These are phyloP conservation scores for Dolichomitus sp. DNA, from an alignment of 2,888 invertebrate species.

Conservation along the genomic window DNA sequence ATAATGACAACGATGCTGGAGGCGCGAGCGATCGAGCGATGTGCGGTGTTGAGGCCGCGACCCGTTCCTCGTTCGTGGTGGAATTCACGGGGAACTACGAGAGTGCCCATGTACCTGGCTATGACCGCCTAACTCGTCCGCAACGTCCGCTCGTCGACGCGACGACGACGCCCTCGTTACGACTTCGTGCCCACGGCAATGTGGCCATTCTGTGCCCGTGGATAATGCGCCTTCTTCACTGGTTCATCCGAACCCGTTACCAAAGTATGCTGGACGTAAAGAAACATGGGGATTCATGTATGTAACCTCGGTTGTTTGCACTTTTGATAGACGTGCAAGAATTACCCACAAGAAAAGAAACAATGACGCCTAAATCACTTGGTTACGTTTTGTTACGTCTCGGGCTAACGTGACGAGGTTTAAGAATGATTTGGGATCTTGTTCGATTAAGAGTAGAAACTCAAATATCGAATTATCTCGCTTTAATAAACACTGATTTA, in stretches of 20 bases:
- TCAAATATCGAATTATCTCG: too few relatives aligned
- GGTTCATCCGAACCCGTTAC: conserved; percentile 56
- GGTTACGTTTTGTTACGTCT: too few relatives aligned
- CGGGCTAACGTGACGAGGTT: too few relatives aligned
- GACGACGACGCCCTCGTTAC: conserved; percentile 59
- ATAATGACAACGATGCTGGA: conserved; percentile 43
- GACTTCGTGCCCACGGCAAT: conserved; percentile 54
- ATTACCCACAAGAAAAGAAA: too few relatives aligned
- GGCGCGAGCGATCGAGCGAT: conserved; percentile 25
- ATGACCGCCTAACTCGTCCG: conserved; percentile 52
- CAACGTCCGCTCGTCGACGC: conserved; percentile 50
- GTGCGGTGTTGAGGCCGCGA: conserved; percentile 40
- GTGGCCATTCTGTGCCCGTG: conserved; percentile 32
- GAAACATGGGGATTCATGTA: background rate
- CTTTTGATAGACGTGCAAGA: background rate
- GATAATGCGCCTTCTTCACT: conserved; percentile 48
- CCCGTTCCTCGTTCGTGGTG: conserved; percentile 53
- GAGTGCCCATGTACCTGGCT: conserved; percentile 14
- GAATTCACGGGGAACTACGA: conserved; percentile 47
- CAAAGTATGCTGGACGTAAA: conserved; percentile 2
- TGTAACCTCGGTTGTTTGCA: background rate
- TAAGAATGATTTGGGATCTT: too few relatives aligned
- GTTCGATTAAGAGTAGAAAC: too few relatives aligned
- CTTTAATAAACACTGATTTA: too few relatives aligned
- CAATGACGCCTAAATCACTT: too few relatives aligned